Base-by-base conservation (phyloP, 37 sponge, comb jelly and placozoan species). In the Agelas oroides region DNA sequence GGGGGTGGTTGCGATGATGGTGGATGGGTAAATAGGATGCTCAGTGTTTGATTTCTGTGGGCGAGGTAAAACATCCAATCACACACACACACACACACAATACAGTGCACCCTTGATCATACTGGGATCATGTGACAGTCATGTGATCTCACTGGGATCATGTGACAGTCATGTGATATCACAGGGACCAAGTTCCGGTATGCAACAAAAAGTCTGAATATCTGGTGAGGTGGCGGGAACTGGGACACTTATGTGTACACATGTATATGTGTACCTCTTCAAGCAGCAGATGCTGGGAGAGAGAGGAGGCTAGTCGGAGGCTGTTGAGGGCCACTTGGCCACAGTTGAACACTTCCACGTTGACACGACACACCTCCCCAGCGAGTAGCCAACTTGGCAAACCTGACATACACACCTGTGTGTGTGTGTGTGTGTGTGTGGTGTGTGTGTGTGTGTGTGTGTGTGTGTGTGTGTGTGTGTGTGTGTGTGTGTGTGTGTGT, bases 301-400 rank as follows among this genome's bases (percentile, higher is more conserved):
- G 81, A 23, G 89, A 84, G 35, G 89, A 65, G 60, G 92, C 39
- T 6, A 92, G 65, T 25, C 73, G 32, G 25, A 92, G 88, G 18
- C 69, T 83, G 55, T 88, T 58, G 25, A 92, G 75, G 54, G 82
- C 63, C 20, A 61, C 82, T n/a, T 80, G 80, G 52, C 92, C 92
- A 30, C 52, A 71, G 85, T 92, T 92, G 75, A 32, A 56, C 53
- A 92, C 76, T 53, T 81, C 79, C 53, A 92, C 63, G 12, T 63
- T 63, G 13, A 92, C 73, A 1, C 80, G 77, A 38, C 36, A 41
- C 66, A 92, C 70, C 75, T 87, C 89, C 8, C 92, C 92, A 25
- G 64, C 35, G 30, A 87, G 61, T 61, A 83, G 17, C 54, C 67
- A 74, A 12, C 65, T 41, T 27, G 92, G 80, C 58, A 82, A 58